Evolutionary conservation across 2,113 vertebrate genomes (phyloP), one percentile per base, ranked within the genome.

Genomic region (Notechis scutatus): DNA sequence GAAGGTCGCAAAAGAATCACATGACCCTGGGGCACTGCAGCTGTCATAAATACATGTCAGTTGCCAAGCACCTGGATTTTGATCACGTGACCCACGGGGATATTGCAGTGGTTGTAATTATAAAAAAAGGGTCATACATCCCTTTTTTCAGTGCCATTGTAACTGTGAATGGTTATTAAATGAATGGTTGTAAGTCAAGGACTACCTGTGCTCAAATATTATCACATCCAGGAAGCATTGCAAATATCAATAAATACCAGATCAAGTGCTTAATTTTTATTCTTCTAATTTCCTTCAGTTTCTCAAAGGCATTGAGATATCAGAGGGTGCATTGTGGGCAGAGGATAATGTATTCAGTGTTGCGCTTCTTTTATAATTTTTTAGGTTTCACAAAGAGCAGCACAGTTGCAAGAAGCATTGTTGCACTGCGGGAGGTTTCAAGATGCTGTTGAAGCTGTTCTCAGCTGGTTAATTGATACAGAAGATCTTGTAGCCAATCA

Each of bases 371-470:
- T 52, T 45, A 26, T n/a, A 54, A 59, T 94, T 52, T 61, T 92
- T 34, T 96, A 99, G 99, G 98, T 99, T 94, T 98, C 99, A 29
- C 98, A 99, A 94, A 98, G 99, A 91, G 99, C 99, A 26, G 98
- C 98, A 0, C 98, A 99, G 90, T 97, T 99, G 90, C 99, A 99
- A 56, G 98, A 99, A 97, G 99, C 99, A 23, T 97, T 99, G 69
- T 97, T 99, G 95, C 99, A 99, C 92, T 99, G 99, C 96, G 99
- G 99, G 92, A 98, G 99, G 92, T 99, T 99, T 97, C 99, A 99
- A 96, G 99, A 99, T 96, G 99, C 99, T 69, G 97, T 99, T 93
- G 99, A 99, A 96, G 99, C 99, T 52, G 97, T 99, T 93, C 98
- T 99, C 93, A 99, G 99, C 97, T 99, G 99, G 99, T 97, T 99